Percentiles rank a stretch among this genome's conserved stretches.
phyloP scores from a whole-genome alignment of 1,140 invertebrate species.

The Tetramorium alpestre region DNA sequence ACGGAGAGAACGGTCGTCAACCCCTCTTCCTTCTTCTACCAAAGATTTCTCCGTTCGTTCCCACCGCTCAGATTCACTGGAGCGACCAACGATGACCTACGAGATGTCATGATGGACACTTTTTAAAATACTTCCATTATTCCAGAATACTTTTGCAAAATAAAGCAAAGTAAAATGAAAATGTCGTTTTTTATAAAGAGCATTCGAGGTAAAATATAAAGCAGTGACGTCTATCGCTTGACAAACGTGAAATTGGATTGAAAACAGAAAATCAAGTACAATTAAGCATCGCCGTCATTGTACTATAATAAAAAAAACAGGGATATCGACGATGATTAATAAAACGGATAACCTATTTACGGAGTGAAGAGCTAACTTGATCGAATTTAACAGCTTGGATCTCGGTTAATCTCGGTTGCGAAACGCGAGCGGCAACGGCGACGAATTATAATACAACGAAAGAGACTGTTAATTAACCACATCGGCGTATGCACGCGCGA shows the following conservation, averaged over 20 bases:
- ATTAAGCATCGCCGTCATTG: neutral
- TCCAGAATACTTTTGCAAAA: neutral
- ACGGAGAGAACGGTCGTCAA: constrained; percentile 40
- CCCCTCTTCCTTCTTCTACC: neutral
- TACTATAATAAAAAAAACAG: too few species aligned
- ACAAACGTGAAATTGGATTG: neutral
- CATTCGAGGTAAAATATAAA: neutral
- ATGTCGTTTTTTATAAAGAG: neutral
- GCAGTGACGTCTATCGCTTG: neutral
- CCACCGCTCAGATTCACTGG: constrained; percentile 24
- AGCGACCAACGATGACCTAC: constrained; percentile 24
- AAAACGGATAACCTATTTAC: neutral
- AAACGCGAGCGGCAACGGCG: neutral
- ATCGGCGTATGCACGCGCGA: constrained; percentile 20
- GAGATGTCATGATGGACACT: constrained; percentile 10
- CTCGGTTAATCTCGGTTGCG: neutral
- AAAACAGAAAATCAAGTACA: neutral
- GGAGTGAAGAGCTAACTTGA: neutral
- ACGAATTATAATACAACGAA: constrained; percentile 49
- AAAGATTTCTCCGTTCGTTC: constrained; percentile 30
- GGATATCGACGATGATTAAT: neutral
- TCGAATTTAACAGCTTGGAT: neutral
- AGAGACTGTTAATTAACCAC: constrained; percentile 48
- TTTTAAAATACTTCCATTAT: neutral
- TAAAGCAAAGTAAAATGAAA: neutral